phyloP scores from a whole-genome alignment of 2,113 vertebrate genomes.

The Tenrec ecaudatus region DNA sequence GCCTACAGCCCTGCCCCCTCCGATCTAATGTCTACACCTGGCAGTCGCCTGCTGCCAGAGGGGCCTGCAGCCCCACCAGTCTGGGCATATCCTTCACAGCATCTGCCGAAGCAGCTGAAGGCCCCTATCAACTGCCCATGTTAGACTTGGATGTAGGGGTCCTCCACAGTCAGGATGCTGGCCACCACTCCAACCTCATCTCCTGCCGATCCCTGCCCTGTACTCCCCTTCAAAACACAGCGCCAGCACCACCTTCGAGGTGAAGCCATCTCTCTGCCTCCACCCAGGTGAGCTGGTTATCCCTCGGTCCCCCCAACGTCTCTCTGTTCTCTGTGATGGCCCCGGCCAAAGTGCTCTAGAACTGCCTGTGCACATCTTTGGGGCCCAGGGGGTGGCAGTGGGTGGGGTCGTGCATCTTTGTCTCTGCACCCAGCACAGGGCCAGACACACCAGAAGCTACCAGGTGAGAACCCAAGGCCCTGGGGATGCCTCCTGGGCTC shows the following conservation, averaged over 20 bases:
- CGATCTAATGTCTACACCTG: too few relatives aligned
- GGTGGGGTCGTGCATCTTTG: too few relatives aligned
- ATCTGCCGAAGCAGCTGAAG: background rate
- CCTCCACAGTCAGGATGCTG: background rate
- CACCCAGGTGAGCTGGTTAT: background rate
- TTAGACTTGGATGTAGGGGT: background rate
- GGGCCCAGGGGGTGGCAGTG: background rate
- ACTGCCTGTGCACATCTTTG: background rate
- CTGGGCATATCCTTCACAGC: background rate
- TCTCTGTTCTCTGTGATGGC: background rate
- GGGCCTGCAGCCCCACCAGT: too few relatives aligned
- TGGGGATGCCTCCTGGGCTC: background rate
- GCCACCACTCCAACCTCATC: background rate
- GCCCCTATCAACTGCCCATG: fast-evolving
- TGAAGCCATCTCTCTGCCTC: background rate
- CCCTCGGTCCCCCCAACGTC: background rate
- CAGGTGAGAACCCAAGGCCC: background rate
- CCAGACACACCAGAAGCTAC: background rate
- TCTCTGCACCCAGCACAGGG: background rate
- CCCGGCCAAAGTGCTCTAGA: background rate
- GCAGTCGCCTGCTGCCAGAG: too few relatives aligned
- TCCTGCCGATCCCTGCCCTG: background rate
- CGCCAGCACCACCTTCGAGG: background rate
- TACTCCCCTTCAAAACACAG: background rate
- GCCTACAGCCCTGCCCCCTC: too few relatives aligned